Conservation (phyloP, 2,113 vertebrate species). For the Spermophilus dauricus region DNA sequence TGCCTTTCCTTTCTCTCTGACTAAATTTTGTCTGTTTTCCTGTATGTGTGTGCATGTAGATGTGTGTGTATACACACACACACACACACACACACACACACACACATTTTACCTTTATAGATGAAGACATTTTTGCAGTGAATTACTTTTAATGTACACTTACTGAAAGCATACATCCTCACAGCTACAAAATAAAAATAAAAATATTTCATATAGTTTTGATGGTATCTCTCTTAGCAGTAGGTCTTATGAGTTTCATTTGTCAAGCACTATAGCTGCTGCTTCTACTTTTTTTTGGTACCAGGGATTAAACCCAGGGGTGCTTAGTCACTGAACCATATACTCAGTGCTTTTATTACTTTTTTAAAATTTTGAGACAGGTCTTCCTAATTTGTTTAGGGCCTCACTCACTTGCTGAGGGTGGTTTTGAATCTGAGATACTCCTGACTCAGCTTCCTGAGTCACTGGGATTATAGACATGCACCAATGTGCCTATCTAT, state of each 20-base stretch:
- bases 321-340: no score
- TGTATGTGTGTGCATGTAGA: not conserved
- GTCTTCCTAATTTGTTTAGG: no score
- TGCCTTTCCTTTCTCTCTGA: conserved; percentile 54
- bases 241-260: conserved; percentile 64
- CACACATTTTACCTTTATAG: not conserved
- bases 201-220: conserved; percentile 64
- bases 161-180: conserved; percentile 47
- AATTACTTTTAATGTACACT: conserved; percentile 60
- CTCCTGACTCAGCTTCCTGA: no score
- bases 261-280: conserved; percentile 49
- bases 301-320: no score
- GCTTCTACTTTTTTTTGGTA: not conserved
- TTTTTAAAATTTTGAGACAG: no score
- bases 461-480: no score
- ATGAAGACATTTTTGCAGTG: conserved; percentile 60
- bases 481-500: no score
- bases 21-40: conserved; percentile 63
- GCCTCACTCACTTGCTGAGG: no score
- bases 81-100: no score
- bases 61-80: not conserved
- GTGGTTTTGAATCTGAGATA: no score
- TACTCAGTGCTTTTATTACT: no score
- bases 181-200: conserved; percentile 71
- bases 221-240: conserved; percentile 57